Percentiles rank a stretch among this genome's conserved stretches.
These are phyloP conservation scores for Porites rus DNA, from an alignment of 92 coral and sea anemone species.

Conservation along the genomic window DNA sequence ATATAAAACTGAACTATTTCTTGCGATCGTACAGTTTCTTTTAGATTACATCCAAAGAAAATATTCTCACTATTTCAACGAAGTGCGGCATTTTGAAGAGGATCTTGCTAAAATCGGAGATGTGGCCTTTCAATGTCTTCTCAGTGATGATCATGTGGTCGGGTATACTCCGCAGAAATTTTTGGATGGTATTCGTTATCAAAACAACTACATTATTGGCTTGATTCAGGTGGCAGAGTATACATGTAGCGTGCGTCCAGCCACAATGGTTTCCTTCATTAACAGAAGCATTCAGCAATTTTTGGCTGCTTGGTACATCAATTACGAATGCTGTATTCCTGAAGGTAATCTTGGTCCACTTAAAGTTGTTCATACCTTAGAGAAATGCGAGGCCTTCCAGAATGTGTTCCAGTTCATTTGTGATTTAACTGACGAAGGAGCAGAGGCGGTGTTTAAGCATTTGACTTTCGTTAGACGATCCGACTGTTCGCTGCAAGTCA, in stretches of 20 bases:
- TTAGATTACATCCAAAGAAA: conserved; percentile 3
- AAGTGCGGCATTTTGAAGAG: not conserved
- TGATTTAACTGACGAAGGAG: not conserved
- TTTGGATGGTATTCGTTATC: not conserved
- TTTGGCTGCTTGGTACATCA: conserved; percentile 33
- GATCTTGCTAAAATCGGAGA: conserved; percentile 17
- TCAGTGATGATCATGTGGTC: conserved; percentile 1
- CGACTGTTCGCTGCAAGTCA: not conserved
- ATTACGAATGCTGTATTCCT: not conserved
- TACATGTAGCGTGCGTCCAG: not conserved
- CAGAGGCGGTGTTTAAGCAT: not conserved
- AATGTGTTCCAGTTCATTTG: conserved; percentile 17
- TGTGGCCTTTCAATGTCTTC: conserved; percentile 22
- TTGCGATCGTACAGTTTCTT: conserved; percentile 13
- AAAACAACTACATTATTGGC: conserved; percentile 13
- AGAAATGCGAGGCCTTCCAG: not conserved
- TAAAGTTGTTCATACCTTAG: not conserved
- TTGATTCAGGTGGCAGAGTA: conserved; percentile 11
- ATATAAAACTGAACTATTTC: conserved; percentile 18
- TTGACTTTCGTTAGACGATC: not conserved
- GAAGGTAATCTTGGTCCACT: not conserved
- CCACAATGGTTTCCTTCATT: conserved; percentile 18
- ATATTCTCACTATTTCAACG: not conserved
- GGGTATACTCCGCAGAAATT: not conserved
- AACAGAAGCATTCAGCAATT: conserved; percentile 37